Base-by-base conservation (phyloP, 2,888 invertebrate genomes). In the Chesias legatella region DNA sequence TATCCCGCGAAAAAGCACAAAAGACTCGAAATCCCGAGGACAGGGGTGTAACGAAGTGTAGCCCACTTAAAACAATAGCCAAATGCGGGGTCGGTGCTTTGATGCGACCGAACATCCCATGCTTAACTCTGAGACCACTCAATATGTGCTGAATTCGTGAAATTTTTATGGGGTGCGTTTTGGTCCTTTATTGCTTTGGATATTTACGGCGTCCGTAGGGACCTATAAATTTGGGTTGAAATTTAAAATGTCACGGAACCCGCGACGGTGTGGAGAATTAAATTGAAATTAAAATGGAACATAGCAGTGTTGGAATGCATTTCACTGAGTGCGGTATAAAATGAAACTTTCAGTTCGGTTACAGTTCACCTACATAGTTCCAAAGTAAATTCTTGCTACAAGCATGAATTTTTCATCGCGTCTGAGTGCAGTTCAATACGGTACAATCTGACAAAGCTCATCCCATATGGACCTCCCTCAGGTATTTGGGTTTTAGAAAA, bases 41-140 rank as follows among this genome's bases (percentile, higher is more conserved):
- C 66, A 59, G 78, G 82, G 82, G 84, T 71, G 85, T 84, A 84
- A 86, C 84, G 79, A 86, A 88, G 84, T 79, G 81, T 74, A 72
- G 69, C 69, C 73, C 79, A 83, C 84, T 86, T 88, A 84, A 88
- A 88, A 88, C 88, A 86, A 88, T 86, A 84, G 85, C 85, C 68
- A 77, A 85, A 84, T 77, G 75, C 76, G 76, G 83, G 82, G 83
- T 73, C 67, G 77, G 72, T 68, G 69, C 63, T 67, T 68, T 57
- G 60, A 67, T 72, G 73, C 68, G 60, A 51, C 54, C 50, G 57
- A 58, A 63, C 73, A 69, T 79, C 73, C 79, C 70, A 75, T 79
- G 70, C 80, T 82, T 76, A 73, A 73, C 68, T 60, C 64, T 53
- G 66, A 78, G 75, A 76, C 73, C 82, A 79, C 85, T 86, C 79